Percentiles rank a stretch among this genome's conserved stretches.
These are phyloP conservation scores for Elanoides forficatus DNA, from an alignment of 2,113 vertebrate genomes.

Conservation along the genomic window DNA sequence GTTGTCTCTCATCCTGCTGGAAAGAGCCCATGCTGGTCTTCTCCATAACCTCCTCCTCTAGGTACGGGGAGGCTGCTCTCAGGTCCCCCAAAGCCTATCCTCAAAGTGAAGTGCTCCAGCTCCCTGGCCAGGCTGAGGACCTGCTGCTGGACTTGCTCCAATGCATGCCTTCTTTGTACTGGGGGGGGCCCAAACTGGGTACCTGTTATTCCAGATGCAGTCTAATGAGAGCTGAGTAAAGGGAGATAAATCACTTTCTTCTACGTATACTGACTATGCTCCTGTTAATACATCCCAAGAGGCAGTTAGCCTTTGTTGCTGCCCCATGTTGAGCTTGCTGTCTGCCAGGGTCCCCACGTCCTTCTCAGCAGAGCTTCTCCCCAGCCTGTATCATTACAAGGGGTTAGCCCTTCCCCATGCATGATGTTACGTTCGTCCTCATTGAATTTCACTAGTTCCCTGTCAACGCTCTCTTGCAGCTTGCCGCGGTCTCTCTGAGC, in stretches of 20 bases:
- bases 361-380: not conserved
- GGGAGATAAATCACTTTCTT: not conserved
- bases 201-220: not conserved
- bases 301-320: not conserved
- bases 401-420: fast-evolving
- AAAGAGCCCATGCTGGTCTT: not conserved
- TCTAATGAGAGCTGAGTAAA: not conserved
- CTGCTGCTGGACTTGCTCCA: not conserved
- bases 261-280: not conserved
- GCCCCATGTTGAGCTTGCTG: not conserved
- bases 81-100: not conserved
- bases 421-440: not conserved
- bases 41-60: not conserved
- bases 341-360: fast-evolving
- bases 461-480: not conserved
- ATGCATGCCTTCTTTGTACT: fast-evolving
- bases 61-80: fast-evolving
- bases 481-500: not conserved
- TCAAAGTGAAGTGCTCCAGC: not conserved
- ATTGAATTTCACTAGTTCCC: not conserved
- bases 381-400: not conserved
- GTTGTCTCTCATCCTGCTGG: not conserved
- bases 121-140: not conserved
- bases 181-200: not conserved
- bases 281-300: not conserved